Conservation (phyloP, 2,113 vertebrate species). For the Ivindomyrus marchei region DNA sequence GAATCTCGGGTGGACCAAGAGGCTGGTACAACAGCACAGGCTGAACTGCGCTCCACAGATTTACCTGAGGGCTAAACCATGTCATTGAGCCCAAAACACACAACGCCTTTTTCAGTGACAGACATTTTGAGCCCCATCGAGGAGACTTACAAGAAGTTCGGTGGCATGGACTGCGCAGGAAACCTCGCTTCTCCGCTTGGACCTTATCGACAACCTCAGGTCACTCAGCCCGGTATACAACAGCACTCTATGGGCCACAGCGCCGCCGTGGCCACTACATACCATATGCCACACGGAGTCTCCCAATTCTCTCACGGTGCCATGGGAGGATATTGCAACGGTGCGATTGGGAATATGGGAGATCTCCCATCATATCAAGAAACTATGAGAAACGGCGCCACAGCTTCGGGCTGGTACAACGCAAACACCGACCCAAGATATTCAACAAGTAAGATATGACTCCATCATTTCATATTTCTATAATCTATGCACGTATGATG, state of each 20-base stretch:
- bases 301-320: slow-evolving; percentile 77
- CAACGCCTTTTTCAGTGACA: slow-evolving; percentile 87
- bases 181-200: slow-evolving; percentile 60
- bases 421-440: slow-evolving; percentile 75
- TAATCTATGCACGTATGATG: neutral
- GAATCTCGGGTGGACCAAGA: slow-evolving; percentile 43
- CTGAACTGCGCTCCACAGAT: slow-evolving; percentile 42
- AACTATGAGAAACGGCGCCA: slow-evolving; percentile 64
- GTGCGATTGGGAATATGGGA: slow-evolving; percentile 68
- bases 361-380: slow-evolving; percentile 82
- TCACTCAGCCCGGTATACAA: slow-evolving; percentile 55
- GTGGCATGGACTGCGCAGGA: slow-evolving; percentile 69
- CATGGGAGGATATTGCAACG: slow-evolving; percentile 77
- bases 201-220: slow-evolving; percentile 66
- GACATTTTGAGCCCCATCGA: slow-evolving; percentile 90
- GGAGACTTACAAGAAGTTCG: slow-evolving; percentile 83
- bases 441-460: slow-evolving; percentile 70
- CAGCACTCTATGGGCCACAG: slow-evolving; percentile 58
- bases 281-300: slow-evolving; percentile 69
- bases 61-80: slow-evolving; percentile 67
- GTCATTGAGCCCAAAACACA: slow-evolving; percentile 90
- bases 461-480: neutral
- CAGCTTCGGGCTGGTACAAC: slow-evolving; percentile 75
- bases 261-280: slow-evolving; percentile 54
- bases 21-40: slow-evolving; percentile 35